Conservation (phyloP, 2,888 invertebrate species). For the Chymomyza caudatula region DNA sequence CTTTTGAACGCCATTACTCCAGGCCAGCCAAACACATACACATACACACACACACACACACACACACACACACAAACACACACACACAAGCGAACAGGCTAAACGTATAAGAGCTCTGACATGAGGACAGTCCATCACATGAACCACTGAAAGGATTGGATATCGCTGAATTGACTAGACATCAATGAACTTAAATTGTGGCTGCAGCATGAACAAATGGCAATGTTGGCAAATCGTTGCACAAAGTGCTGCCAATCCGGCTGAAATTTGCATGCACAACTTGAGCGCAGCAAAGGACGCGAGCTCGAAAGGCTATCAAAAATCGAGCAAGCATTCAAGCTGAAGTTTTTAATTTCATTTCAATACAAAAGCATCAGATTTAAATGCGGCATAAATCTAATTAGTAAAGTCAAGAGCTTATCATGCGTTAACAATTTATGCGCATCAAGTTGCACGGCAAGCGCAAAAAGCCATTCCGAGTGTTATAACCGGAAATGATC, state of each 20-base stretch:
- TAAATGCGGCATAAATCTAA: constrained; percentile 69
- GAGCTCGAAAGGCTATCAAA: background rate
- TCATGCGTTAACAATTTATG: constrained; percentile 71
- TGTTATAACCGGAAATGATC: background rate
- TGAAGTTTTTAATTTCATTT: constrained; percentile 57
- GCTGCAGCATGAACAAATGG: constrained; percentile 46
- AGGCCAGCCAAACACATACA: constrained; percentile 26
- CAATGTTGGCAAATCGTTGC: constrained; percentile 64
- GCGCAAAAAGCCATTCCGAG: background rate
- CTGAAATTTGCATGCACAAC: background rate
- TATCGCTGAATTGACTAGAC: constrained; percentile 57
- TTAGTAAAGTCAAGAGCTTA: constrained; percentile 67
- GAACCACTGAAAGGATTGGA: constrained; percentile 58
- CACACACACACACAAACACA: constrained; percentile 10
- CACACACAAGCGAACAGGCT: background rate
- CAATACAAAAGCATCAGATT: constrained; percentile 29
- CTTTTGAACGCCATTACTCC: constrained; percentile 66
- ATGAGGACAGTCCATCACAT: constrained; percentile 59
- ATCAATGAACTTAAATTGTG: constrained; percentile 39
- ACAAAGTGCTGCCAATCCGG: constrained; percentile 49
- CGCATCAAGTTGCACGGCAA: constrained; percentile 47
- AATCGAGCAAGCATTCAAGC: constrained; percentile 41
- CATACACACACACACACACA: constrained; percentile 16
- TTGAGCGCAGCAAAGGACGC: background rate
- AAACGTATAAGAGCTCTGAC: background rate